phyloP scores from a whole-genome alignment of 2,113 vertebrate genomes.

The zebrafish (Danio rerio) region GRCz12tu NC_133177.1:20265501-20266000 shows the following conservation, averaged over 20 bases:
- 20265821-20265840: no score
- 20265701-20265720: not conserved
- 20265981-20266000: no score
- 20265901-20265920: no score
- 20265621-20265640: not conserved
- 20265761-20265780: not conserved
- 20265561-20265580: not conserved
- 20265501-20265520: not conserved
- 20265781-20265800: not conserved
- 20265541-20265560: not conserved
- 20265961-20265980: no score
- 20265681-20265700: not conserved
- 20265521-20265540: constrained; percentile 6
- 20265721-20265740: not conserved
- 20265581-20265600: constrained; percentile 6
- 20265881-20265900: no score
- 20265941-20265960: no score
- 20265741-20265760: not conserved
- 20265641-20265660: constrained; percentile 11
- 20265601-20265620: not conserved
- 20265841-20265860: no score
- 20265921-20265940: no score
- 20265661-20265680: not conserved
- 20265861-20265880: no score
- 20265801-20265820: not conserved